Evolutionary conservation across 1,140 invertebrate species (phyloP), one percentile per base, ranked within the genome.

Genomic region (Drosophila grimshawi): DNA sequence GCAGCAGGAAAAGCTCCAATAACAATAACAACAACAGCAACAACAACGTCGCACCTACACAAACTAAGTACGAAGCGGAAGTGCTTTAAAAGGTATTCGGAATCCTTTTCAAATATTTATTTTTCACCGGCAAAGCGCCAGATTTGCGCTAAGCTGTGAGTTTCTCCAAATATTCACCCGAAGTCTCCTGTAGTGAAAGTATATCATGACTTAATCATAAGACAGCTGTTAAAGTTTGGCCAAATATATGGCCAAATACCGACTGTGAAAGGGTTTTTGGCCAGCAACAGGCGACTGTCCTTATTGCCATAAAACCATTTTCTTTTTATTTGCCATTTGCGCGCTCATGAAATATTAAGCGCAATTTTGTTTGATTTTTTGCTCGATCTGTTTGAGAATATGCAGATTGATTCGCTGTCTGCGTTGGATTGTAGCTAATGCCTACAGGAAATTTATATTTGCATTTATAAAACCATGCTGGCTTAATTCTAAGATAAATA

Each of bases 201-300:
- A 62, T 52, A 45, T 72, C 48, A 76, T 86, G 78, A 78, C 67
- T 86, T 86, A 78, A 80, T 86, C 65, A 86, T 86, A 55, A 85
- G 75, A 53, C 51, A 76, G 66, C 51, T 68, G 77, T 69, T 66
- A 49, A 43, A 43, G 39, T 43, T 41, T 43, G 55, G 63, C 43
- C 49, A 37, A 32, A n/a, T 56, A 5, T 43, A 10, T 43, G 55
- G 63, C 43, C 49, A 37, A 32, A n/a, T 56, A 5, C 53, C 6
- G 46, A 8, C 51, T 33, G 46, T 52, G 6, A 57, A 72, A 53
- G 69, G 63, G 30, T 67, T 45, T 11, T n/a, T 59, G 65, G 33
- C 48, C 32, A 63, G 39, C 59, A 64, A 63, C 60, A 64, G 55
- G 63, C 70, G 7, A 7, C 43, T 48, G 64, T n/a, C 39, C 30